These are phyloP conservation scores for Potamilus streckersoni DNA, from an alignment of 1,140 invertebrate genomes.

Conservation along the genomic window DNA sequence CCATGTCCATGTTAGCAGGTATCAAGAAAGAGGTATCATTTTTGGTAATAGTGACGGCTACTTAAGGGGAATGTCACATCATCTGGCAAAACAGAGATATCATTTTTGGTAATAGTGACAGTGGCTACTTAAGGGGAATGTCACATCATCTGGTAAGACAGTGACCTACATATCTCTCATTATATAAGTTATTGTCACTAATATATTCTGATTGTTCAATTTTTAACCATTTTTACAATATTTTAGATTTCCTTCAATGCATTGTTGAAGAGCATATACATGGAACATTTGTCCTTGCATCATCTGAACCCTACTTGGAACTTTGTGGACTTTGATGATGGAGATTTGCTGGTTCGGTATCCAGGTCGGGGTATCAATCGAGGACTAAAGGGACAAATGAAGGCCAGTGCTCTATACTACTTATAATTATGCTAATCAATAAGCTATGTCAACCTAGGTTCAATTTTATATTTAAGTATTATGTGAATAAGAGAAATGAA, in stretches of 20 bases:
- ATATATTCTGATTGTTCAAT: not conserved
- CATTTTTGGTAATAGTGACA: not conserved
- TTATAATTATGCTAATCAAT: not conserved
- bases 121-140: not conserved
- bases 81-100: not conserved
- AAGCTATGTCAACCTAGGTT: not conserved
- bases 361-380: conserved; percentile 30
- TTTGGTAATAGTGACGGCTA: no score
- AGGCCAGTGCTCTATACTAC: not conserved
- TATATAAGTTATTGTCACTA: not conserved
- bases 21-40: no score
- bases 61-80: no score
- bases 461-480: not conserved
- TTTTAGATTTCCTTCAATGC: conserved; percentile 50
- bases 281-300: conserved; percentile 35
- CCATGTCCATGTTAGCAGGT: no score
- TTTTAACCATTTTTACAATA: not conserved
- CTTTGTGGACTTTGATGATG: conserved; percentile 51
- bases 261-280: conserved; percentile 42
- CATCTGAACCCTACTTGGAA: conserved; percentile 29
- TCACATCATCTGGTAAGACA: no score
- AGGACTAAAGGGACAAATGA: conserved; percentile 17
- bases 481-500: not conserved
- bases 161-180: not conserved
- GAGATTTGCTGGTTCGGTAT: conserved; percentile 45